Evolutionary conservation across 2,888 invertebrate genomes (phyloP), one percentile per base, ranked within the genome.

Genomic region (Platynereis dumerilii): DNA sequence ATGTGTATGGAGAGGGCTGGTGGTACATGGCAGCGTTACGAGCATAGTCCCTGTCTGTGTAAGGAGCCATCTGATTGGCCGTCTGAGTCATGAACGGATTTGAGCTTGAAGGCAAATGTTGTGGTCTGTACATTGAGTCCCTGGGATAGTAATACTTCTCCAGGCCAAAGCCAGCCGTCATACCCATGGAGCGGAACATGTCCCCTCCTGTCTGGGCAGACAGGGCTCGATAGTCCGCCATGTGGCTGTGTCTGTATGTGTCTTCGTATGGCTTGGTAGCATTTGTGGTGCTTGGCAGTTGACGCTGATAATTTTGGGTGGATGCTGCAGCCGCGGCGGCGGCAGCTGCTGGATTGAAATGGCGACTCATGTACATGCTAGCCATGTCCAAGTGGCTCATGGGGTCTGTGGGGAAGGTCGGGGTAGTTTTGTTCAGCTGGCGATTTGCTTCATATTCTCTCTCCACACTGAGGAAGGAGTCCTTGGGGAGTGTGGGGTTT

Each of bases 91-190:
- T 72, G 69, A 80, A 80, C 17, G 80, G 78, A 69, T 76, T 79
- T 61, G 78, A 77, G 17, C 78, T 72, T 57, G 78, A 78, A 10
- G 75, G 66, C 45, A 80, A 71, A 61, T 79, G 80, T 65, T 80
- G 82, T 0, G 80, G 71, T 60, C 80, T 77, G 68, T 80, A 80
- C 70, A 81, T 76, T 17, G 80, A 74, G 54, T 80, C 80, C 12
- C 79, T 71, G 54, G 78, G 66, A 65, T 81, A 81, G 74, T 78
- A 77, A 66, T 79, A 81, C 66, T 80, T 80, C 66, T 81, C 80
- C 54, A 82, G 70, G 57, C 78, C 79, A 68, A 80, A 78, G 68
- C 78, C 79, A 67, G 78, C 75, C 61, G 73, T 72, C 44, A 76
- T 72, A 34, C 72, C 74, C 68, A 80, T 79, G 44, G 64, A 65